Evolutionary conservation across 2,888 invertebrate species (phyloP).

Genomic region (Apotomis betuletana): DNA sequence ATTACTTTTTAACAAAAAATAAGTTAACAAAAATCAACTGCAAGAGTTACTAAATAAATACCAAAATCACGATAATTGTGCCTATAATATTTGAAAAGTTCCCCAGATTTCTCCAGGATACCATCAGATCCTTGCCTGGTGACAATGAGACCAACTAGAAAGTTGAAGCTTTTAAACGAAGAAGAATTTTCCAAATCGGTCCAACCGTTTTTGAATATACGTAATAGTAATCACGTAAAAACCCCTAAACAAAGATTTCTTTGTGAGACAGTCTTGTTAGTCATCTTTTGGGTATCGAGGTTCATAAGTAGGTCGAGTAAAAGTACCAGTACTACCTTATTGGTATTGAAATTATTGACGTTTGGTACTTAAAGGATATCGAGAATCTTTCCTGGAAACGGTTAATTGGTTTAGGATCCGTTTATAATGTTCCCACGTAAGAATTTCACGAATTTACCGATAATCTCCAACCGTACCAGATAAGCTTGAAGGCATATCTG

Average conservation of each 20-base stretch:
- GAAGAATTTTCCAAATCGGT: no score
- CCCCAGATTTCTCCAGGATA: no score
- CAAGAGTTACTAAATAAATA: no score
- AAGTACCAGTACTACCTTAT: conserved; percentile 18
- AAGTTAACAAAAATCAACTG: no score
- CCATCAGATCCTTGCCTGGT: no score
- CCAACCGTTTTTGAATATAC: no score
- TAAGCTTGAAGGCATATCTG: conserved; percentile 11
- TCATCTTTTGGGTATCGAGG: conserved; percentile 10
- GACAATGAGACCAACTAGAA: no score
- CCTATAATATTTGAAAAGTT: no score
- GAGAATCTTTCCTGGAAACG: conserved; percentile 11
- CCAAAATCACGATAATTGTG: no score
- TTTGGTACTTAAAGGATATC: conserved; percentile 2
- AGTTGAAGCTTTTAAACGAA: no score
- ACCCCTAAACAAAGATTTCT: conserved; percentile 23
- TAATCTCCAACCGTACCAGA: conserved; percentile 15
- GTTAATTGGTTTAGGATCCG: not conserved
- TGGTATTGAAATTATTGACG: conserved; percentile 12
- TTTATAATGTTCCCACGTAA: conserved; percentile 17
- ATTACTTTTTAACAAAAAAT: not conserved
- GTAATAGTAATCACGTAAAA: no score
- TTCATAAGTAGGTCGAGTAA: conserved; percentile 19
- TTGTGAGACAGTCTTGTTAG: conserved; percentile 19
- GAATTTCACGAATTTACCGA: conserved; percentile 5